Evolutionary conservation across 30 jellyfish, hydroid and myxozoan species (phyloP), one percentile per base, ranked within the genome.

Genomic region (Pseudorhiza aurosa): DNA sequence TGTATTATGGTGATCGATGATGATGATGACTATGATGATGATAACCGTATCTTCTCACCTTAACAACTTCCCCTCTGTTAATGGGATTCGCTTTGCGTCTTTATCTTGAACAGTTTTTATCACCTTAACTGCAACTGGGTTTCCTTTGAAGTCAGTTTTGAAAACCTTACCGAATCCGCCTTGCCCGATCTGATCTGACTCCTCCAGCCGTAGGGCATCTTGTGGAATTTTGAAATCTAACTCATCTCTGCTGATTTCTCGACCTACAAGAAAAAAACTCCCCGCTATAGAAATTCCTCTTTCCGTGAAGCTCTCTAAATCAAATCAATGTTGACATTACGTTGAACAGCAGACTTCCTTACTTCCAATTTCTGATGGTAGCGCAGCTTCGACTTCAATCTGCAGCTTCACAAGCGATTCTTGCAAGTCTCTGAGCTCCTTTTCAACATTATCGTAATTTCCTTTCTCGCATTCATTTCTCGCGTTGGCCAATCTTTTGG

Each of bases 81-180:
- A 22, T 8, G 94, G 87, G 2, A 82, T 68, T 45, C 94, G 36
- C 35, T 39, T 82, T 4, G 70, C 82, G 22, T 80, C 87, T 72
- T 84, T 73, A 60, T 84, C 95, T 14, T 53, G 75, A 5, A 42
- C 67, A 0, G 85, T 67, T 42, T 85, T 85, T 18, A 85, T 68
- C 8, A 85, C 90, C 59, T 85, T 85, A 24, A 85, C 88, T 1
- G 96, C 96, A 40, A 85, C 96, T 21, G 88, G 87, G 31, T 67
- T 68, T 4, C 96, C 96, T 47, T 85, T 85, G 22, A 57, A 45
- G 42, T 75, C 77, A 26, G 96, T 76, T 40, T 62, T 73, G 63
- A 74, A 74, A 7, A 85, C 96, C 36, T 69, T 74, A 6, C 80
- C 87, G 37, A 85, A 85, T 6, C 90, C 90, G 2, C 96, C 96